Evolutionary conservation across 2,888 invertebrate species (phyloP).

Genomic region (Lepidocyrtinus sp.): DNA sequence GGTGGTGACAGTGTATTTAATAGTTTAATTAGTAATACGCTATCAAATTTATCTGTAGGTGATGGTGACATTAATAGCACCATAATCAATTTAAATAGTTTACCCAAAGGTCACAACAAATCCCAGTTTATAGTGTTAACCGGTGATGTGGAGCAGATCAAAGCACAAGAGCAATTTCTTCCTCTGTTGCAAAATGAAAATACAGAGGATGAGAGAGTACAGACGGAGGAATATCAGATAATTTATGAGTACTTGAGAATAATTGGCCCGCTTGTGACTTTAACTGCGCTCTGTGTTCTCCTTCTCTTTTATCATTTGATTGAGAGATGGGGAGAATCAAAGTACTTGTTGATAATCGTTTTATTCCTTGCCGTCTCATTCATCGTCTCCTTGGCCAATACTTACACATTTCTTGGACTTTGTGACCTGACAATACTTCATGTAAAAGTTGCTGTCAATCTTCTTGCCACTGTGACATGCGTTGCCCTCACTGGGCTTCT

Average conservation of each 20-base stretch:
- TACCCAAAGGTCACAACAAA: conserved; percentile 19
- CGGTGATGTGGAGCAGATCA: conserved; percentile 11
- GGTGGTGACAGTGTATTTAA: neutral
- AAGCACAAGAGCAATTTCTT: no score
- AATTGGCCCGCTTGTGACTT: conserved; percentile 52
- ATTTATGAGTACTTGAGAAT: conserved; percentile 57
- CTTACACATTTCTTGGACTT: conserved; percentile 37
- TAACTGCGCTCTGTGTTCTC: conserved; percentile 50
- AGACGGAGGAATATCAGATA: conserved; percentile 20
- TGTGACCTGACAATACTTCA: conserved; percentile 48
- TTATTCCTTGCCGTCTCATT: conserved; percentile 53
- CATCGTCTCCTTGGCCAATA: conserved; percentile 47
- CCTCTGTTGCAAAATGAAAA: neutral
- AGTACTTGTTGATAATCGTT: conserved; percentile 62
- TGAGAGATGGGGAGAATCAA: conserved; percentile 55
- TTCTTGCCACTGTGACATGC: conserved; percentile 37
- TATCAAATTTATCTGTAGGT: conserved; percentile 49
- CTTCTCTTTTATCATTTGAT: conserved; percentile 61
- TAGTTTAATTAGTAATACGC: conserved; percentile 13
- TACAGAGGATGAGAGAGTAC: neutral
- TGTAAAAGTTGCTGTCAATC: conserved; percentile 58
- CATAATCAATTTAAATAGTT: conserved; percentile 40
- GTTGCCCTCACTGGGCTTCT: conserved; percentile 16
- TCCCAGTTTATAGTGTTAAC: conserved; percentile 35
- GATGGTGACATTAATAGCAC: conserved; percentile 43